Percentiles rank a stretch among this genome's conserved stretches.
phyloP scores from a whole-genome alignment of 2,888 invertebrate genomes.

The Melipona bicolor region DNA sequence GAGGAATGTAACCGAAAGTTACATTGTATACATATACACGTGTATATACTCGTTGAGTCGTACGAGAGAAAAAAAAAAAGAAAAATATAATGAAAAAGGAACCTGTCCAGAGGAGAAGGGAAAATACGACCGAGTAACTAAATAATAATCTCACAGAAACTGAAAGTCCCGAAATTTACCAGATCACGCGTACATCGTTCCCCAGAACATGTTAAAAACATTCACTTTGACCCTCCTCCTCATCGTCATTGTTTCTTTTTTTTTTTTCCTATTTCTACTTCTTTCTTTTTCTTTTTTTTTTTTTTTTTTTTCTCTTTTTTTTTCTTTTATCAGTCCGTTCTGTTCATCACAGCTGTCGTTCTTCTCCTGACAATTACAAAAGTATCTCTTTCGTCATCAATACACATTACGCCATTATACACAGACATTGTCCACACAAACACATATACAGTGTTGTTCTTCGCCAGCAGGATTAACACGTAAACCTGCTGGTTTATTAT shows the following conservation, averaged over 20 bases:
- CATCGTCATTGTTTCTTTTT: conserved; percentile 9
- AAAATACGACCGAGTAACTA: neutral
- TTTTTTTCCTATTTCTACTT: neutral
- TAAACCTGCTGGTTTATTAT: conserved; percentile 21
- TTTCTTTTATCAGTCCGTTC: neutral
- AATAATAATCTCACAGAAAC: neutral
- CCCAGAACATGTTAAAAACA: neutral
- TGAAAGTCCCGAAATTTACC: neutral
- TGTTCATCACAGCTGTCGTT: conserved; percentile 28
- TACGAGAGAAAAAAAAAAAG: neutral
- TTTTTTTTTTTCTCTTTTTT: neutral
- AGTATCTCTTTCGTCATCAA: conserved; percentile 50
- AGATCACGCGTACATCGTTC: conserved; percentile 18
- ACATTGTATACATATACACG: too few relatives aligned
- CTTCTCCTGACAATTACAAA: conserved; percentile 45
- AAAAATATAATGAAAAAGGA: neutral
- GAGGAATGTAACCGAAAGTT: neutral
- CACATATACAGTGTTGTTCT: conserved; percentile 16
- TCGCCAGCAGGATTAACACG: conserved; percentile 4
- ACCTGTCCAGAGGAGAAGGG: conserved; percentile 45
- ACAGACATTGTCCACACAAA: neutral
- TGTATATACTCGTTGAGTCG: neutral
- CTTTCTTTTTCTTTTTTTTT: neutral
- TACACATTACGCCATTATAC: conserved; percentile 7
- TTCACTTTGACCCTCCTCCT: neutral